Evolutionary conservation across 2,797 vertebrate species (phyloP), one percentile per base, ranked within the genome.

Genomic region (Menidia menidia): DNA sequence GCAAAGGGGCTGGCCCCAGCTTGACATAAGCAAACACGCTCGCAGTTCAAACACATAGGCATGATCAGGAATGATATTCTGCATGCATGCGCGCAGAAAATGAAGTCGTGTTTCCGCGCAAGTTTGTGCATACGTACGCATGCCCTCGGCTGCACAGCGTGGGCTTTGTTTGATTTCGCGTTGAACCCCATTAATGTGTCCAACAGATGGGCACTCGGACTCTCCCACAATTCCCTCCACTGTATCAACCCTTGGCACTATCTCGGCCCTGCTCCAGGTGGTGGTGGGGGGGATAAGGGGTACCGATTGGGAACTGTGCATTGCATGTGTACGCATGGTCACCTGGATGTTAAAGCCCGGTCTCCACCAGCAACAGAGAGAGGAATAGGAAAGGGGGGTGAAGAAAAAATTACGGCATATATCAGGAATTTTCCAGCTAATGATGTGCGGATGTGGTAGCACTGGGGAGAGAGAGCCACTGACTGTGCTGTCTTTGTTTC

Each of bases 401-500:
- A 18, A 64, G 56, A 95, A 96, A 95, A 96, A 98, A 96, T 99
- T 95, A 99, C 97, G 94, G 95, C 97, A 98, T 99, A 96, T 98
- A 98, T 97, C 96, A 98, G 97, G 97, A 98, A 98, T 98, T 98
- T 98, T 99, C 97, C 97, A 95, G 93, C 96, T 98, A 99, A 98
- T 96, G 97, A 98, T 97, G 96, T 97, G 95, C 96, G 97, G 97
- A 99, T 98, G 97, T 98, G 97, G 97, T 96, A 96, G 97, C 91
- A 89, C 94, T 92, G 93, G 94, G 94, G 96, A 96, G 95, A 96
- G 95, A 94, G 95, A 95, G 95, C 96, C 95, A 95, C 96, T 97
- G 96, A 98, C 97, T 98, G 96, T 97, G 96, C 96, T 95, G 94
- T 97, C 97, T 99, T 99, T 99, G 97, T 99, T 92, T 98, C 94